phyloP scores from a whole-genome alignment of 2,113 vertebrate genomes.

The Rhinopomastus cyanomelas region DNA sequence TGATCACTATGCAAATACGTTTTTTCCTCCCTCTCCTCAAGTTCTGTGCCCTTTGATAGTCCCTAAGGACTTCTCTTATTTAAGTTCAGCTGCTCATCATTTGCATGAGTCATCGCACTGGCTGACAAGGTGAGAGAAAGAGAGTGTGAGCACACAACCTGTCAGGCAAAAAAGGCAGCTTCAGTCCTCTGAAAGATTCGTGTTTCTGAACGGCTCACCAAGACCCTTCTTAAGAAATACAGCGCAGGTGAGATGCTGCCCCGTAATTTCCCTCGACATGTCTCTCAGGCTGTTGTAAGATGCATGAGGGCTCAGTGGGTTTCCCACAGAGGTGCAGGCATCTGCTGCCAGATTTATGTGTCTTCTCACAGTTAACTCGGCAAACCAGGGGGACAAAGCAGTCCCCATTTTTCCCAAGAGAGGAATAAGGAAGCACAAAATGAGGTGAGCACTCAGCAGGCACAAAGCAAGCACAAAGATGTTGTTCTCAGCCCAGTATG shows the following conservation, averaged over 20 bases:
- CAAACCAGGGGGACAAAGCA: background rate
- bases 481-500: background rate
- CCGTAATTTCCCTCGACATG: background rate
- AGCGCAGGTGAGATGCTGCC: background rate
- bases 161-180: background rate
- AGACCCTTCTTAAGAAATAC: background rate
- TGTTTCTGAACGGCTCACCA: background rate
- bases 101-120: constrained; percentile 36
- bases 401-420: background rate
- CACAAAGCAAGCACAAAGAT: background rate
- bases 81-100: constrained; percentile 41
- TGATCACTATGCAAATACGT: constrained; percentile 30
- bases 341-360: background rate
- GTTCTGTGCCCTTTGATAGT: constrained; percentile 50
- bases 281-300: background rate
- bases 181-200: background rate
- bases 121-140: constrained; percentile 36
- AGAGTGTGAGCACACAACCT: background rate
- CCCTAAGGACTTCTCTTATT: constrained; percentile 18
- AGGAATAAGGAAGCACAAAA: background rate
- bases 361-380: background rate
- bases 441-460: background rate
- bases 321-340: background rate
- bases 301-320: background rate
- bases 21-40: background rate